Evolutionary conservation across 1,140 invertebrate species (phyloP).

Genomic region (Eriocheir sinensis): DNA sequence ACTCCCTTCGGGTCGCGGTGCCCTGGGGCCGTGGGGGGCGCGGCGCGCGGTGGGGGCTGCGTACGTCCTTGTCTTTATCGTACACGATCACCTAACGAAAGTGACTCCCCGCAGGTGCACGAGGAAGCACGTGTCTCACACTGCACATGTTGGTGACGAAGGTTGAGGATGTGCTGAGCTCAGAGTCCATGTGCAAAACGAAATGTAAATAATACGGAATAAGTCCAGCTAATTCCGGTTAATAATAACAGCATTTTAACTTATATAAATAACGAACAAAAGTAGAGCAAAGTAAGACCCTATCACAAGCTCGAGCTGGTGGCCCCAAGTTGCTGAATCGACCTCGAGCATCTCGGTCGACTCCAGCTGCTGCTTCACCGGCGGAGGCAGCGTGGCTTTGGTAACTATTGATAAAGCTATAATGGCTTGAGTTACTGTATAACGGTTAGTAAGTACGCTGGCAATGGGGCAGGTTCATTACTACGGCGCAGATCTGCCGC

Average conservation of each 20-base stretch:
- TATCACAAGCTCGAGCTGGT: not conserved
- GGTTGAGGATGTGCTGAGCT: constrained; percentile 31
- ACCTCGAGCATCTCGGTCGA: not conserved
- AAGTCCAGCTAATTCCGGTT: constrained; percentile 74
- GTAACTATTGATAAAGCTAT: constrained; percentile 57
- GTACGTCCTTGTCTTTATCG: not conserved
- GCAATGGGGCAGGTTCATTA: not conserved
- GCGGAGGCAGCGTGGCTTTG: constrained; percentile 19
- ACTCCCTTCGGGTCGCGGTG: not conserved
- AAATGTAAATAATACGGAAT: constrained; percentile 60
- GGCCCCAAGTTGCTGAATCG: not conserved
- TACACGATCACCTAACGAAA: not conserved
- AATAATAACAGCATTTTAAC: constrained; percentile 61
- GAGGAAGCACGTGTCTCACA: not conserved
- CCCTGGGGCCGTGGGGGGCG: not conserved
- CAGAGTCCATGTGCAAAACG: constrained; percentile 47
- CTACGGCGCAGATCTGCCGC: not conserved
- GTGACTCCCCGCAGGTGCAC: not conserved
- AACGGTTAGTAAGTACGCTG: not conserved
- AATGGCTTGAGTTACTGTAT: not conserved
- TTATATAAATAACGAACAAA: constrained; percentile 38
- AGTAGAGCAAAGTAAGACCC: not conserved
- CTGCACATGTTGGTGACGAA: not conserved
- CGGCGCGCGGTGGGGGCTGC: not conserved
- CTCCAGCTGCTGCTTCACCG: not conserved